Base-by-base conservation (phyloP, 2,797 vertebrate species). In the Lithobates pipiens region DNA sequence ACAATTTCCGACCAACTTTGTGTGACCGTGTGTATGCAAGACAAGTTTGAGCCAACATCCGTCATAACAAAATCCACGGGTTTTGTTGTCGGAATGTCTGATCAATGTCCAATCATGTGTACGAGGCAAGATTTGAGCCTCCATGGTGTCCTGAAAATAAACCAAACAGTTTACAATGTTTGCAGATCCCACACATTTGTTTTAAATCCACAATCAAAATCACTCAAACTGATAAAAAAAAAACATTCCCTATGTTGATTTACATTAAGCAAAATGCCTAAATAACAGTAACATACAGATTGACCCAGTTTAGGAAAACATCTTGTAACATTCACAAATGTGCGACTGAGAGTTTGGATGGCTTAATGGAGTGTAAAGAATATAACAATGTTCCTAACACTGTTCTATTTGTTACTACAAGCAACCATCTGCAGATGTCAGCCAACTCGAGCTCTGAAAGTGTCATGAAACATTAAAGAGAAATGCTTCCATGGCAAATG, bases 351-450 rank as follows among this genome's bases (percentile, higher is more conserved):
- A 67, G 65, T 67, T 29, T 67, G 65, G 25, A 29, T 67, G 13
- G 25, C 25, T 67, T 67, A 67, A 67, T 67, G 25, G 65, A 67
- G 65, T 67, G 65, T 67, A 29, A 67, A 29, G 6, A 67, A 67
- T 67, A 25, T 27, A 67, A 13, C 65, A 13, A 25, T 67, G 65
- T 67, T 27, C 65, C 25, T 29, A 67, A 67, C 65, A 67, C 65
- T 27, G 65, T 29, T 67, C 10, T 15, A 67, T 67, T 25, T 67
- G 27, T 67, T 67, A 67, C 65, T 25, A 29, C n/a, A 29, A 67
- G 25, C 65, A 67, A 67, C 65, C 65, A 67, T 67, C 65, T 67
- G 65, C n/a, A 18, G 65, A 25, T 67, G 65, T 67, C 65, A 29
- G 65, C 65, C 65, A 29, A 29, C 65, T 25, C 2, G 9, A 5